phyloP scores from a whole-genome alignment of 2,797 vertebrate species.

The Phrynocephalus vlangalii region DNA sequence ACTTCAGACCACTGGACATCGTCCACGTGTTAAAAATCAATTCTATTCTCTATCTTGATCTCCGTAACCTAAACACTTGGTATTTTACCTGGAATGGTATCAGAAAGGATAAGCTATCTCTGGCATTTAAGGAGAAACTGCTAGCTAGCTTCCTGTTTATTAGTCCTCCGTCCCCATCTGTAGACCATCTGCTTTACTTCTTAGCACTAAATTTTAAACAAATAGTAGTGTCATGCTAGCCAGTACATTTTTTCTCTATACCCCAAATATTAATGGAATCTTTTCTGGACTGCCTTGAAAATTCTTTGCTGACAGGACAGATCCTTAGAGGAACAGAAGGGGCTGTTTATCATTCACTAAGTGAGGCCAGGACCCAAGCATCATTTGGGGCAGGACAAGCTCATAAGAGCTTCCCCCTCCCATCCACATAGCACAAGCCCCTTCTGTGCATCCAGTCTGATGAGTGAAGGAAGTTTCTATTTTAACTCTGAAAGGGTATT shows the following conservation, averaged over 20 bases:
- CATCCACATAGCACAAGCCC: neutral
- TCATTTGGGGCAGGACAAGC: neutral
- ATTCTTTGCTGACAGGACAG: neutral
- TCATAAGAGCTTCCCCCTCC: neutral
- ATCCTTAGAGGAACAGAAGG: neutral
- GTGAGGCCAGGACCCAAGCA: too few relatives aligned
- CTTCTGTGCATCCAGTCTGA: neutral
- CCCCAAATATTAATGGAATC: slow-evolving; percentile 5
- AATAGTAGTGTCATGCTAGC: neutral
- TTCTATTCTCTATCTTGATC: neutral
- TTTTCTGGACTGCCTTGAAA: neutral
- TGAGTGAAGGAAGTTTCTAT: neutral
- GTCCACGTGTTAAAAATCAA: neutral
- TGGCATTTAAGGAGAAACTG: neutral
- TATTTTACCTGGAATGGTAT: neutral
- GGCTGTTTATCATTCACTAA: neutral
- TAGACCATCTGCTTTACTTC: neutral
- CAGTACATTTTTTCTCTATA: neutral
- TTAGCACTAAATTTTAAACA: neutral
- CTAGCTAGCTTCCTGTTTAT: neutral
- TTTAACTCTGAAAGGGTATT: neutral
- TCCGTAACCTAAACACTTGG: neutral
- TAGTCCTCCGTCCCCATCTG: neutral
- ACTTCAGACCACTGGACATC: neutral
- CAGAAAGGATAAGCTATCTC: neutral